Conservation (phyloP, 1,140 invertebrate species). For the Piezodorus guildinii region DNA sequence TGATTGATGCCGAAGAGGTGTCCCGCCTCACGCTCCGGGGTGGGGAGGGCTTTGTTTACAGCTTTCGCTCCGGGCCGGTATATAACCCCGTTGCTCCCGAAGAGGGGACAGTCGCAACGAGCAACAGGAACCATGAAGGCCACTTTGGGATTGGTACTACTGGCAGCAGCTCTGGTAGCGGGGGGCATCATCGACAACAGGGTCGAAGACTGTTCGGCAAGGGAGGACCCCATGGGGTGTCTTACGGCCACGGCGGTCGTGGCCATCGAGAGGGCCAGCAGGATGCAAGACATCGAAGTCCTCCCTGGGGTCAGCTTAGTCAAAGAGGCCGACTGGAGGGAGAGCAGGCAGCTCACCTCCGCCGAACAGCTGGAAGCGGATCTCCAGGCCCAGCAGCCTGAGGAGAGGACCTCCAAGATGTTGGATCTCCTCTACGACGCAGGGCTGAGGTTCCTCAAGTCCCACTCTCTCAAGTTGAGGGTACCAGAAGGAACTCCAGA, state of each 20-base stretch:
- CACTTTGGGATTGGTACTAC: background rate
- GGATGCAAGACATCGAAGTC: conserved; percentile 43
- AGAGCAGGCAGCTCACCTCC: conserved; percentile 37
- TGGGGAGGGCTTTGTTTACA: conserved; percentile 6
- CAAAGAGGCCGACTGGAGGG: conserved; percentile 35
- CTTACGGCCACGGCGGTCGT: conserved; percentile 44
- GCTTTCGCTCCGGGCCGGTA: conserved; percentile 9
- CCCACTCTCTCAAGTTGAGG: conserved; percentile 47
- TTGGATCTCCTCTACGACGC: conserved; percentile 42
- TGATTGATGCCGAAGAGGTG: background rate
- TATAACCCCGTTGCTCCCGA: background rate
- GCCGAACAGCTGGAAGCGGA: conserved; percentile 40
- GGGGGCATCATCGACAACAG: conserved; percentile 17
- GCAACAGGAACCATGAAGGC: background rate
- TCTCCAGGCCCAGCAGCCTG: conserved; percentile 37
- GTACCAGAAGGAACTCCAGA: conserved; percentile 41
- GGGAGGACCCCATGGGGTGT: conserved; percentile 40
- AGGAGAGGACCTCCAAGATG: conserved; percentile 39
- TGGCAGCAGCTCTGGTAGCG: background rate
- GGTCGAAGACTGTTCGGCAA: conserved; percentile 4
- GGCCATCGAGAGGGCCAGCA: conserved; percentile 42
- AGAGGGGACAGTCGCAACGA: background rate
- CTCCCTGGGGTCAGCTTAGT: conserved; percentile 45
- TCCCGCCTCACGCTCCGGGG: background rate
- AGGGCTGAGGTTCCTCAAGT: conserved; percentile 41